These are phyloP conservation scores for Psilanteris sp. DNA, from an alignment of 1,140 invertebrate genomes.

Conservation along the genomic window DNA sequence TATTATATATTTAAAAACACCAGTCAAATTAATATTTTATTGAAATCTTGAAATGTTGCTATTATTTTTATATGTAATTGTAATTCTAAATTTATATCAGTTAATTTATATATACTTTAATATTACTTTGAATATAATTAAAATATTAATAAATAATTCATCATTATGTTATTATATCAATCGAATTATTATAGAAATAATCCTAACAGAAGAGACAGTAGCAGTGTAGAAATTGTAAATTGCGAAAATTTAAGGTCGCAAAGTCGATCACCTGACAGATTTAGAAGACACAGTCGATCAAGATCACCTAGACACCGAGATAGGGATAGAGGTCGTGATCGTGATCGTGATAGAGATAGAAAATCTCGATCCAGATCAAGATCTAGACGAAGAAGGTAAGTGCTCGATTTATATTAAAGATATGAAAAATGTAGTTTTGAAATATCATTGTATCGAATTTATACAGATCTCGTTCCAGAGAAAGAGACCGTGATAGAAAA, in stretches of 20 bases:
- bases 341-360: constrained; percentile 82
- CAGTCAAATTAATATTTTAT: no score
- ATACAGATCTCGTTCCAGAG: constrained; percentile 80
- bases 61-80: no score
- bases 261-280: constrained; percentile 76
- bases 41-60: no score
- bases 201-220: constrained; percentile 72
- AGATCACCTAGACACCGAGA: constrained; percentile 81
- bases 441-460: no score
- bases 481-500: constrained; percentile 80
- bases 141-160: no score
- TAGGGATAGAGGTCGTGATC: constrained; percentile 82
- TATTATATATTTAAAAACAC: no score
- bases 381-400: constrained; percentile 76
- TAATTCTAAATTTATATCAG: no score
- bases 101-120: no score
- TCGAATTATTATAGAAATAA: constrained; percentile 42
- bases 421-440: no score
- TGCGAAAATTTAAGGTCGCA: constrained; percentile 75
- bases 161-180: no score
- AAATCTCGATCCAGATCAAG: constrained; percentile 80
- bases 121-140: no score
- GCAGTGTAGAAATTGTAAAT: constrained; percentile 79
- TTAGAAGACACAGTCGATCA: constrained; percentile 78
- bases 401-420: no score